Evolutionary conservation across 2,888 invertebrate genomes (phyloP), one percentile per base, ranked within the genome.

Genomic region (Oscheius sp.): DNA sequence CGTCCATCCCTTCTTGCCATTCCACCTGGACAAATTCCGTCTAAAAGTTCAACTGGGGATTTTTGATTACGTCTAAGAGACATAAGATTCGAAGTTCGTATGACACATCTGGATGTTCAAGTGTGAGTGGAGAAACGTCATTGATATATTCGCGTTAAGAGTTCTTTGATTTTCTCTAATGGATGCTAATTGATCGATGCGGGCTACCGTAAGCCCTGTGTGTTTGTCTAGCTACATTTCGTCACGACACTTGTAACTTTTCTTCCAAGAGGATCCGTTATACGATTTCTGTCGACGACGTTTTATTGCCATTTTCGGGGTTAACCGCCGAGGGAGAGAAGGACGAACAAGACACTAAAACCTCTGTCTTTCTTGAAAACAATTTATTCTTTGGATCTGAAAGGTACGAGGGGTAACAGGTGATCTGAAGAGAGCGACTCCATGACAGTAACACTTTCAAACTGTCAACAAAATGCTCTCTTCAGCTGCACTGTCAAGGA

Each of bases 401-500:
- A 10, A 23, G 55, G 6, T 3, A 33, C 20, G 25, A 15, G 31
- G 27, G 17, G 29, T 17, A 23, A 17, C 52, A 33, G 58, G 63
- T 57, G 66, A 72, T 67, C 79, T 77, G 75, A 79, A 79, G 76
- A 77, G 79, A 79, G 79, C 79, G 76, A 79, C 76, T 77, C 79
- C 79, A 79, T 79, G 79, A 79, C 79, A 79, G 73, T 63, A 31
- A 34, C 45, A 34, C 31, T 37, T 20, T 39, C 15, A 46, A 70
- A 79, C 76, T 79, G 79, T 79, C 79, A 77, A 79, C 67, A 74
- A 75, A 79, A 69, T 70, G 76, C 79, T 77, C 79, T 77, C 79
- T 77, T 79, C 74, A 75, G 79, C 66, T 50, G 64, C 55, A 25
- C 34, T 34, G 57, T 57, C 57, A 15, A 25, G 10, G 20, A 25